These are phyloP conservation scores for Eolophus roseicapilla DNA, from an alignment of 2,113 vertebrate species.

Conservation along the genomic window DNA sequence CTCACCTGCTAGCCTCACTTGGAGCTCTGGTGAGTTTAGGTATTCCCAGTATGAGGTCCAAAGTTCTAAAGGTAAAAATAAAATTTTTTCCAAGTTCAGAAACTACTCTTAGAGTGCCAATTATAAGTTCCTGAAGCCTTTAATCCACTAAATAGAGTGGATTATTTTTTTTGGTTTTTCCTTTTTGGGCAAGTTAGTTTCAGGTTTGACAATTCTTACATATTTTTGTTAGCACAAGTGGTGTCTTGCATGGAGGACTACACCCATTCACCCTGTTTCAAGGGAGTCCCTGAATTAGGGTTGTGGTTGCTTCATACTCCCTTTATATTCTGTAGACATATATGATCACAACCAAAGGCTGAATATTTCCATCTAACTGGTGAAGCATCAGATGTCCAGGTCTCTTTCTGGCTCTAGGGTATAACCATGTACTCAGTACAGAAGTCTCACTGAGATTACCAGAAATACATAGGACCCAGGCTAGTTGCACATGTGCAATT, in stretches of 20 bases:
- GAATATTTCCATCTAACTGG: neutral
- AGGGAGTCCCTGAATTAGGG: neutral
- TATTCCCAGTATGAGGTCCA: neutral
- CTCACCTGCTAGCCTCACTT: neutral
- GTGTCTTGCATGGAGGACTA: neutral
- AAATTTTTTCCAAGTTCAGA: neutral
- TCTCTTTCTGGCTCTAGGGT: neutral
- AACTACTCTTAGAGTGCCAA: neutral
- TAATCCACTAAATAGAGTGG: neutral
- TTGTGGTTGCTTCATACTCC: neutral
- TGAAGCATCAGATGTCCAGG: neutral
- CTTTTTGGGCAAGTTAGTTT: neutral
- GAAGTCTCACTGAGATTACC: neutral
- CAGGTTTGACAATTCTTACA: neutral
- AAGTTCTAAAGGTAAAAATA: neutral
- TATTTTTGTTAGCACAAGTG: neutral
- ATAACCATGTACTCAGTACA: neutral
- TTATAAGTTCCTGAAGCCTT: neutral
- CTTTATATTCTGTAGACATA: neutral
- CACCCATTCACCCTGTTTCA: neutral
- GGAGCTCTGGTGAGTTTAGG: neutral
- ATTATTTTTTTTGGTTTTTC: neutral
- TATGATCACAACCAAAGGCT: neutral
- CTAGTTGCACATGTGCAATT: neutral
- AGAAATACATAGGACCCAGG: neutral